Percentiles rank a stretch among this genome's conserved stretches.
Evolutionary conservation across 1,140 invertebrate species (phyloP).

Genomic region (Drusus annulatus): DNA sequence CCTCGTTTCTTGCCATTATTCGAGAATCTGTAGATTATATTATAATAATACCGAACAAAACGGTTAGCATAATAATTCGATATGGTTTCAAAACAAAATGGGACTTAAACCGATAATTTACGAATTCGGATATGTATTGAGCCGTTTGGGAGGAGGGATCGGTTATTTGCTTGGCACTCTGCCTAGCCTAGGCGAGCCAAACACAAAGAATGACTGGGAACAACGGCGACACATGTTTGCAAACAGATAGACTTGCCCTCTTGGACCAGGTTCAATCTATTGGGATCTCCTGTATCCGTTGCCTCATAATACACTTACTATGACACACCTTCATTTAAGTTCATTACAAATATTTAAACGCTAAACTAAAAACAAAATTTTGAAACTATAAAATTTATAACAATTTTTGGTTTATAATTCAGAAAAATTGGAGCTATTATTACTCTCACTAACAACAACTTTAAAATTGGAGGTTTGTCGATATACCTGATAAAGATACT

Average conservation of each 20-base stretch:
- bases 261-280: slow-evolving; percentile 22
- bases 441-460: too few relatives aligned
- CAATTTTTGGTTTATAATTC: too few relatives aligned
- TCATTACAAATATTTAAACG: too few relatives aligned
- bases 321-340: neutral
- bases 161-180: neutral
- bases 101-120: neutral
- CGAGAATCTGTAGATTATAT: too few relatives aligned
- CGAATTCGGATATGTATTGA: neutral
- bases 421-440: too few relatives aligned
- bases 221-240: neutral
- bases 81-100: slow-evolving; percentile 23
- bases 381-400: too few relatives aligned
- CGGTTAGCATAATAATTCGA: neutral
- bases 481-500: too few relatives aligned
- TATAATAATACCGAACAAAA: too few relatives aligned
- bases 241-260: slow-evolving; percentile 26
- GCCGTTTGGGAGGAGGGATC: neutral
- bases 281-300: neutral
- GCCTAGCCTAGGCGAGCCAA: slow-evolving; percentile 8
- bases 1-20: too few relatives aligned
- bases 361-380: too few relatives aligned
- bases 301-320: neutral
- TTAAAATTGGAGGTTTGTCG: too few relatives aligned
- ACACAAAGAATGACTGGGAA: slow-evolving; percentile 1